Conservation (phyloP, 2,797 vertebrate genomes). For the Gymnoscopelus microlampas region DNA sequence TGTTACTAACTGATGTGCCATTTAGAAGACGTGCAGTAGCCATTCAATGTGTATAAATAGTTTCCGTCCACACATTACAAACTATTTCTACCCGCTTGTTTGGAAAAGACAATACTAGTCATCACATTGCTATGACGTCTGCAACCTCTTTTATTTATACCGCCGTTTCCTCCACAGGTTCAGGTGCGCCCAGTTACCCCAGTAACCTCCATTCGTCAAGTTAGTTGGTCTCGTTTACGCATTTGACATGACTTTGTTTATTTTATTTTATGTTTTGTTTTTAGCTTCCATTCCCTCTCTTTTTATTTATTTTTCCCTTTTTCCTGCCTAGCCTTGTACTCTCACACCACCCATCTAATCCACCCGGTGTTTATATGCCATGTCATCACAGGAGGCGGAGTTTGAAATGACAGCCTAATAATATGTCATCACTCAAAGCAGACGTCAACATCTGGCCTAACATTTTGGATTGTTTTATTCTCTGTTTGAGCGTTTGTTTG, state of each 20-base stretch:
- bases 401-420: constrained; percentile 84
- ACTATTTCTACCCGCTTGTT: constrained; percentile 50
- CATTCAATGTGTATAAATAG: constrained; percentile 38
- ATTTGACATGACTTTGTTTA: constrained; percentile 87
- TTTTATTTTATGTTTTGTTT: constrained; percentile 73
- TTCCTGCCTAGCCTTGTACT: constrained; percentile 80
- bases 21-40: constrained; percentile 47
- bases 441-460: constrained; percentile 84
- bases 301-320: constrained; percentile 75
- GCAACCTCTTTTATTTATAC: constrained; percentile 83
- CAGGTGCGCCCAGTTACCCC: constrained; percentile 92
- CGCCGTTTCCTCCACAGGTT: constrained; percentile 95
- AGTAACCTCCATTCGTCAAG: constrained; percentile 98
- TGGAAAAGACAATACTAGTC: constrained; percentile 62
- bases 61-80: constrained; percentile 43
- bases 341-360: constrained; percentile 84
- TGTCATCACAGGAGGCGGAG: constrained; percentile 86
- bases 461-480: constrained; percentile 66
- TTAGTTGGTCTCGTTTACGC: constrained; percentile 95
- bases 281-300: constrained; percentile 70
- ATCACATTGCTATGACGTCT: constrained; percentile 82
- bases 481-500: constrained; percentile 38
- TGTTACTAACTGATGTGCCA: constrained; percentile 73
- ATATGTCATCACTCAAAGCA: constrained; percentile 91
- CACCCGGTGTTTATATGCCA: constrained; percentile 85